Conservation (phyloP, 2,113 vertebrate genomes). For the Nerophis ophidion region DNA sequence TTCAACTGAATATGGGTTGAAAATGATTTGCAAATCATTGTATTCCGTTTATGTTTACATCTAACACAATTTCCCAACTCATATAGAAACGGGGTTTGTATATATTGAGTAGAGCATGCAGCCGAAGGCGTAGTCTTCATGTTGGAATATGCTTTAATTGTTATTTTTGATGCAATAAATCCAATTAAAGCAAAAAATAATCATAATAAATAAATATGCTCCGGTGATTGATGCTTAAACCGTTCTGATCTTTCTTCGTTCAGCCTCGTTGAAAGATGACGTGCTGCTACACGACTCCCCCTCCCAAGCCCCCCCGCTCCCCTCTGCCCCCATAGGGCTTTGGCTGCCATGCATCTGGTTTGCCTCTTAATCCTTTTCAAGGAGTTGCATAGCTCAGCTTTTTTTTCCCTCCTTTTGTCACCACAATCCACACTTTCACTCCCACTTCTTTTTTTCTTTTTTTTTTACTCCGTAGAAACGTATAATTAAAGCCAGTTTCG, state of each 20-base stretch:
- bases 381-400: slow-evolving; percentile 53
- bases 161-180: too few relatives aligned
- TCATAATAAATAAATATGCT: too few relatives aligned
- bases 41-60: too few relatives aligned
- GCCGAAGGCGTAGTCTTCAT: slow-evolving; percentile 8
- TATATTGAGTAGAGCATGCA: not conserved
- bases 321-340: slow-evolving; percentile 32
- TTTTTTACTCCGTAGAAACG: slow-evolving; percentile 12
- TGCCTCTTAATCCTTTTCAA: slow-evolving; percentile 37
- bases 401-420: slow-evolving; percentile 27
- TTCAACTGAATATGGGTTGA: too few relatives aligned
- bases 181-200: too few relatives aligned
- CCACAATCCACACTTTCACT: slow-evolving; percentile 13
- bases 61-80: too few relatives aligned
- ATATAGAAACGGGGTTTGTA: too few relatives aligned
- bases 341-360: slow-evolving; percentile 34
- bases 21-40: too few relatives aligned
- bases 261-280: slow-evolving; percentile 10
- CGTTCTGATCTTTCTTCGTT: slow-evolving; percentile 5
- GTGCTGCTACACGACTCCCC: slow-evolving; percentile 36
- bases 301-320: not conserved
- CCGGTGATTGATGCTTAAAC: slow-evolving; percentile 41
- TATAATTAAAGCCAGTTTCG: not conserved
- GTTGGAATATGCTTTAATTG: not conserved
- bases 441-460: slow-evolving; percentile 10